Evolutionary conservation across 2,888 invertebrate genomes (phyloP).

Genomic region (Tanytarsus gracilentus): DNA sequence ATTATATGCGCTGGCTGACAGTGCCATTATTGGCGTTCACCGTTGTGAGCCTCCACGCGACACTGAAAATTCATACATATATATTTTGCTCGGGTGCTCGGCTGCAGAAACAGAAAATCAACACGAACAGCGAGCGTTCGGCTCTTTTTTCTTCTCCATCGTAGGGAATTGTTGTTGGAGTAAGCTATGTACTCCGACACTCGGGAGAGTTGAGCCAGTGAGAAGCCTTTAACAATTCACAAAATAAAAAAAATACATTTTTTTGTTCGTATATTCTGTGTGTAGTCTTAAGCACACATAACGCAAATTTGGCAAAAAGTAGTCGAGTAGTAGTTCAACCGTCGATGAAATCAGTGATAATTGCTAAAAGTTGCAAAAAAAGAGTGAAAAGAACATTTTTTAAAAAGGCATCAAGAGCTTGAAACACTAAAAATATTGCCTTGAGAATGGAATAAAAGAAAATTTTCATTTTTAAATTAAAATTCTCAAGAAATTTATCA

Average conservation of each 20-base stretch:
- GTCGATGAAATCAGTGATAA: constrained; percentile 26
- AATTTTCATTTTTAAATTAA: too few relatives aligned
- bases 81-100: constrained; percentile 2
- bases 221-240: constrained; percentile 28
- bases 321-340: constrained; percentile 25
- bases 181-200: not conserved
- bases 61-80: not conserved
- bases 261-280: constrained; percentile 15
- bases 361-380: too few relatives aligned
- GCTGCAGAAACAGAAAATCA: constrained; percentile 16
- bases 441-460: too few relatives aligned
- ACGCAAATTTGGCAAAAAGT: constrained; percentile 28
- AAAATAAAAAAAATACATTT: constrained; percentile 15
- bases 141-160: not conserved
- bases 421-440: too few relatives aligned
- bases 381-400: too few relatives aligned
- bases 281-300: constrained; percentile 28
- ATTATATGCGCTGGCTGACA: too few relatives aligned
- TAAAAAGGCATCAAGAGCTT: too few relatives aligned
- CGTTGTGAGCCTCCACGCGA: constrained; percentile 26
- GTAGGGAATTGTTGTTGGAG: constrained; percentile 13
- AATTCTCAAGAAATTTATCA: too few relatives aligned
- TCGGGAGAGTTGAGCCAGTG: constrained; percentile 17
- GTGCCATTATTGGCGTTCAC: not conserved
- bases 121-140: constrained; percentile 5